Conservation (phyloP, 2,113 vertebrate species). For the Piprites chloris region DNA sequence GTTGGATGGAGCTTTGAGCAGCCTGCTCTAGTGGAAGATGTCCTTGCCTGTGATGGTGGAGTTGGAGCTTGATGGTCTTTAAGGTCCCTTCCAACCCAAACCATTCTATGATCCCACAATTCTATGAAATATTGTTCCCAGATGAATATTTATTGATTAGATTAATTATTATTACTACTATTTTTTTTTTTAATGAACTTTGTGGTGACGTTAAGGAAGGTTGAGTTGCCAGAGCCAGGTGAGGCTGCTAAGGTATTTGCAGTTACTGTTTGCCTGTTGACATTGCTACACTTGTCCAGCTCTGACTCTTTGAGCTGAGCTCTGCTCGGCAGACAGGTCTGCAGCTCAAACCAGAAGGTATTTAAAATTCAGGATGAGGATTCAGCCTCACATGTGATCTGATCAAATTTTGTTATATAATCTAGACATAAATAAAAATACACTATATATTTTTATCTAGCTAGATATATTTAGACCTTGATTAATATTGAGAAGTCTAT, state of each 20-base stretch:
- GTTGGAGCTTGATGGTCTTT: not conserved
- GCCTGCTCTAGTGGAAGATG: not conserved
- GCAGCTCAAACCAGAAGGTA: not conserved
- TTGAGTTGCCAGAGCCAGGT: not conserved
- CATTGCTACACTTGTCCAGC: accelerated
- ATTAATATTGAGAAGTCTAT: not conserved
- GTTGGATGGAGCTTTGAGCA: not conserved
- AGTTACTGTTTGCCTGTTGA: not conserved
- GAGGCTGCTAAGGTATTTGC: not conserved
- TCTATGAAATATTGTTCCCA: not conserved
- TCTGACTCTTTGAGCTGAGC: not conserved
- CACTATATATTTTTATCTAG: not conserved
- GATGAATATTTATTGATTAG: not conserved
- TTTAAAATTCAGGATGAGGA: not conserved
- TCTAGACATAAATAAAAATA: not conserved
- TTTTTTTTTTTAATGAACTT: not conserved
- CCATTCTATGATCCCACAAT: not conserved
- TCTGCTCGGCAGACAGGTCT: not conserved
- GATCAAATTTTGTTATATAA: not conserved
- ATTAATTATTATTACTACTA: not conserved
- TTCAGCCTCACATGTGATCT: not conserved
- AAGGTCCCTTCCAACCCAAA: not conserved
- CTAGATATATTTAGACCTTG: not conserved
- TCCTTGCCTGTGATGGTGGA: not conserved
- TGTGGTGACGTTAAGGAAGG: not conserved